Percentiles rank a stretch among this genome's conserved stretches.
Evolutionary conservation across 2,888 invertebrate genomes (phyloP).

Genomic region (Hirtodrosophila duncani): DNA sequence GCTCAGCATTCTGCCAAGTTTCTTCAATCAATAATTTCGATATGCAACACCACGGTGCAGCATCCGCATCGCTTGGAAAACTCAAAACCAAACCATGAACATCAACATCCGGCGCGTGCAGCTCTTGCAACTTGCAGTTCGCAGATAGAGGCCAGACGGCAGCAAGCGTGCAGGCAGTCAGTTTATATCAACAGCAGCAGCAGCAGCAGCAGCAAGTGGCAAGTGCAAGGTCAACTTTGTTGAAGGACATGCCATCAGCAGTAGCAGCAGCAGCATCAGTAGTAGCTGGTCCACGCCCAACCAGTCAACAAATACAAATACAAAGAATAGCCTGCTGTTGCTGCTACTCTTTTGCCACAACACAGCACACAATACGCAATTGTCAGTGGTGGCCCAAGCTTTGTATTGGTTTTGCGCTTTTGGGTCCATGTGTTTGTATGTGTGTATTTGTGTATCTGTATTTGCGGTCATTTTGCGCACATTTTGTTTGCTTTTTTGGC

Average conservation of each 20-base stretch:
- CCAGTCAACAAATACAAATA: conserved; percentile 8
- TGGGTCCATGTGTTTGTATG: too few species aligned
- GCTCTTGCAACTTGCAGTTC: too few species aligned
- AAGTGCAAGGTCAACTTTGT: conserved; percentile 69
- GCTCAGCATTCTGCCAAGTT: too few species aligned
- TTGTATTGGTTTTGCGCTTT: too few species aligned
- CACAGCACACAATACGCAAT: not conserved
- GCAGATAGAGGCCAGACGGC: too few species aligned
- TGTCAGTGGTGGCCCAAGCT: too few species aligned
- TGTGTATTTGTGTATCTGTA: conserved; percentile 8
- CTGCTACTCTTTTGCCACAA: too few species aligned
- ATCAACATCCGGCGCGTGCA: conserved; percentile 62
- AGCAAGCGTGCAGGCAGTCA: conserved; percentile 13
- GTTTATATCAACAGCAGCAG: conserved; percentile 11
- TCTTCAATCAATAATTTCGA: too few species aligned
- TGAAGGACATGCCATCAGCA: conserved; percentile 57
- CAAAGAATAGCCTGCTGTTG: too few species aligned
- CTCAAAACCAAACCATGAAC: conserved; percentile 40
- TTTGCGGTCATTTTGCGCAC: conserved; percentile 33
- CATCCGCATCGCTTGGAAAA: conserved; percentile 15
- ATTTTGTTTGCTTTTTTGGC: conserved; percentile 46
- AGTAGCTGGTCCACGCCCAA: conserved; percentile 3
- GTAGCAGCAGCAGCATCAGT: conserved; percentile 14
- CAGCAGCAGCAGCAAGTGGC: conserved; percentile 57
- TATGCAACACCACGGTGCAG: too few species aligned